Percentiles rank a stretch among this genome's conserved stretches.
These are phyloP conservation scores for Perccottus glenii DNA, from an alignment of 2,113 vertebrate species.

Conservation along the genomic window DNA sequence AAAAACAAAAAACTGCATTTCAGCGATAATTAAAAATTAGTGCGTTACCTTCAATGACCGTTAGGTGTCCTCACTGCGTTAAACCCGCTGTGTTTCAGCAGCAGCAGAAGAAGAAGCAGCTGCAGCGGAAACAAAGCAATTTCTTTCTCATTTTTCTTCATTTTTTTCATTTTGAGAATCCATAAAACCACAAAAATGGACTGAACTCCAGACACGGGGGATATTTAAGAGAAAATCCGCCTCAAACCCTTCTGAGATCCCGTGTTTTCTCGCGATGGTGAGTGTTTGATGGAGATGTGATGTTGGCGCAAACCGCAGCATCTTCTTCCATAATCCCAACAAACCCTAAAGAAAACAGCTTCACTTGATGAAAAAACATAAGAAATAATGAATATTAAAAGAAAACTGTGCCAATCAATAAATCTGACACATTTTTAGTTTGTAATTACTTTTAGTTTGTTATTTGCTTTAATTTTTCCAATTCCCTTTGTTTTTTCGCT, in stretches of 20 bases:
- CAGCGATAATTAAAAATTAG: no score
- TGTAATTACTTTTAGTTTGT: no score
- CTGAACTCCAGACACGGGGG: neutral
- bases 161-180: neutral
- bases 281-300: neutral
- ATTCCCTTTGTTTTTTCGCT: no score
- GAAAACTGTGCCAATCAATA: no score
- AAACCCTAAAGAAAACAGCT: neutral
- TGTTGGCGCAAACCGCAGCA: conserved; percentile 5
- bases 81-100: neutral
- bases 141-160: neutral
- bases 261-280: neutral
- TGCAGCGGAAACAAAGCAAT: conserved; percentile 49
- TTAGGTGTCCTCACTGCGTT: conserved; percentile 30
- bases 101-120: conserved; percentile 42
- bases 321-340: neutral
- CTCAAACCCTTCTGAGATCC: neutral
- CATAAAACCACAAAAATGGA: neutral
- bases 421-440: no score
- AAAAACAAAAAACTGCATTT: neutral
- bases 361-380: neutral
- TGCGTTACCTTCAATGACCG: neutral
- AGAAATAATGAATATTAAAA: neutral
- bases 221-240: neutral
- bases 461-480: no score